These are phyloP conservation scores for Rachycentron canadum DNA, from an alignment of 2,797 vertebrate species.

Conservation along the genomic window DNA sequence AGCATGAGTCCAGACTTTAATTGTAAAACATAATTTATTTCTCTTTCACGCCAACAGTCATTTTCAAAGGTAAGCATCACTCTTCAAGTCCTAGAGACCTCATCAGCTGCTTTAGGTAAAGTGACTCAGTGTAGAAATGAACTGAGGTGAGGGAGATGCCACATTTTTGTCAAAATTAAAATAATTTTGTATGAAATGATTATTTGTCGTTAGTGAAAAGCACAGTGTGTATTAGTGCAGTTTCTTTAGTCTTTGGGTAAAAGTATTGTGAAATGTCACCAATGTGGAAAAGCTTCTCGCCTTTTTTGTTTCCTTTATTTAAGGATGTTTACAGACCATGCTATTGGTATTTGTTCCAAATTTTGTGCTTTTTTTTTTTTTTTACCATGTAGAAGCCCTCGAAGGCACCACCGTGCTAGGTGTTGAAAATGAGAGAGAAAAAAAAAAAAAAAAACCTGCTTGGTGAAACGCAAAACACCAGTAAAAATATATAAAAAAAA, in stretches of 20 bases:
- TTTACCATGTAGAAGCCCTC: slow-evolving; percentile 19
- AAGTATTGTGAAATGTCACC: slow-evolving; percentile 5
- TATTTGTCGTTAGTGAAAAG: neutral
- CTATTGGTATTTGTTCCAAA: slow-evolving; percentile 15
- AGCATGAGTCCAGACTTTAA: slow-evolving; percentile 33
- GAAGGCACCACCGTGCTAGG: slow-evolving; percentile 43
- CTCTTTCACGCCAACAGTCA: slow-evolving; percentile 78
- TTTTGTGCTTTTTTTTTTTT: slow-evolving; percentile 38
- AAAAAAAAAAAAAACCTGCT: slow-evolving; percentile 35
- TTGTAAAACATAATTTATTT: slow-evolving; percentile 75
- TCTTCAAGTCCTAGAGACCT: slow-evolving; percentile 51
- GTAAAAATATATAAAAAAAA: slow-evolving; percentile 25
- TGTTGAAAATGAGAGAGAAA: slow-evolving; percentile 38
- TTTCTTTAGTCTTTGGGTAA: neutral
- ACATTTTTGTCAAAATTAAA: slow-evolving; percentile 4
- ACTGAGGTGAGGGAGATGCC: neutral
- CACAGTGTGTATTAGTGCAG: neutral
- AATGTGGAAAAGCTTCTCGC: neutral
- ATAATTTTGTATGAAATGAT: too few species aligned
- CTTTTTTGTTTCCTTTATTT: slow-evolving; percentile 22
- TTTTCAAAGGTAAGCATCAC: slow-evolving; percentile 78
- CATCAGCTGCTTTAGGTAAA: neutral
- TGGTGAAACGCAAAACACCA: slow-evolving; percentile 56
- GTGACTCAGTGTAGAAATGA: neutral
- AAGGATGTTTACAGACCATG: slow-evolving; percentile 18